Conservation (phyloP, 2,113 vertebrate genomes). For the Hemibagrus wyckioides region DNA sequence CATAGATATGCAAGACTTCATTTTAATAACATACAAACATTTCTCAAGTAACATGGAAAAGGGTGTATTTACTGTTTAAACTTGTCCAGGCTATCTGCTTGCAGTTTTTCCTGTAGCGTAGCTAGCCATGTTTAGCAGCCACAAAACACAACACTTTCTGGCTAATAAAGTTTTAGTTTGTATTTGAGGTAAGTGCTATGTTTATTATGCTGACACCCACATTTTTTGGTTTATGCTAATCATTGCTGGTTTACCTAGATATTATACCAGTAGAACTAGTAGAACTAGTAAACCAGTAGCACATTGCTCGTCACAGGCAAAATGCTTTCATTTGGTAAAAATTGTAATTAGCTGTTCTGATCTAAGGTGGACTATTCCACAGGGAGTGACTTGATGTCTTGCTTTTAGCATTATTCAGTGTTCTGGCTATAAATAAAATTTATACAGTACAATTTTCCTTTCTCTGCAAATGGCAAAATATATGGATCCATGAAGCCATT, state of each 20-base stretch:
- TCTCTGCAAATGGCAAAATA: neutral
- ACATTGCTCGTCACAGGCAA: neutral
- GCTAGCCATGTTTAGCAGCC: neutral
- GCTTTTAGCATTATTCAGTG: neutral
- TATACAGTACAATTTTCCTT: neutral
- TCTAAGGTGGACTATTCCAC: neutral
- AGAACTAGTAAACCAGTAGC: neutral
- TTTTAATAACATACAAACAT: conserved; percentile 7
- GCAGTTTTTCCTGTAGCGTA: neutral
- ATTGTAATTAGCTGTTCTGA: neutral
- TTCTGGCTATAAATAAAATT: neutral
- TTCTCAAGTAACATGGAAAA: neutral
- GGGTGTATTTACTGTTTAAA: neutral
- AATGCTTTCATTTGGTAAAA: neutral
- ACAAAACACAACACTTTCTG: neutral
- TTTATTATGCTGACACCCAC: neutral
- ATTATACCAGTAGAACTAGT: no score
- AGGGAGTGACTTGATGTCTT: neutral
- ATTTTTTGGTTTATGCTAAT: neutral
- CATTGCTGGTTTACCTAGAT: neutral
- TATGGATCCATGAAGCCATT: neutral
- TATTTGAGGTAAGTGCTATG: neutral
- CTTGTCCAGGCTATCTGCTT: neutral
- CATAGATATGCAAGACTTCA: neutral
- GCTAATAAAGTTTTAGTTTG: neutral